A percentile compares a stretch with the other conserved stretches of the same genome.
Conservation (phyloP, 2,797 vertebrate genomes). For the Crenuchus spilurus region DNA sequence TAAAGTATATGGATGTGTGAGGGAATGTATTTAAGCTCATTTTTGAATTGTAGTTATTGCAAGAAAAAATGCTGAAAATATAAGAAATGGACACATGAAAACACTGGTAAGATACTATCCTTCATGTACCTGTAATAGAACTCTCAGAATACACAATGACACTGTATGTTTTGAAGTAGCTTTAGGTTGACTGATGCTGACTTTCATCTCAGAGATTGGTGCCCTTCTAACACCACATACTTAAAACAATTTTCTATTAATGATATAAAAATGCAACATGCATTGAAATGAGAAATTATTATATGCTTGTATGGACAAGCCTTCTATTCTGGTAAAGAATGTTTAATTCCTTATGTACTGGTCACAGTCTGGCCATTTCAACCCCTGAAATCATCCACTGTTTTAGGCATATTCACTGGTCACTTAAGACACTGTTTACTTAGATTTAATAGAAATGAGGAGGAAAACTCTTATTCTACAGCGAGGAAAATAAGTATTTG, state of each 20-base stretch:
- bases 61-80: too few relatives aligned
- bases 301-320: conserved; percentile 36
- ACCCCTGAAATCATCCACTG: background rate
- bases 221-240: conserved; percentile 11
- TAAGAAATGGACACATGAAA: background rate
- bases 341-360: conserved; percentile 26
- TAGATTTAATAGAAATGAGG: background rate
- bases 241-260: conserved; percentile 30
- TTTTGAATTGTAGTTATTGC: background rate
- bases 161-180: background rate
- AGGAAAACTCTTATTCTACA: background rate
- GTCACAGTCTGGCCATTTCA: background rate
- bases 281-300: conserved; percentile 28
- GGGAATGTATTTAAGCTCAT: background rate
- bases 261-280: conserved; percentile 32
- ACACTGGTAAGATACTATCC: background rate
- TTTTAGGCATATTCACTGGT: background rate
- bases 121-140: background rate
- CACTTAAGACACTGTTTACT: background rate
- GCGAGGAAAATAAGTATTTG: too few relatives aligned
- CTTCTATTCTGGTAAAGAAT: conserved; percentile 32
- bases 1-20: background rate
- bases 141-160: background rate
- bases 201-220: conserved; percentile 3
- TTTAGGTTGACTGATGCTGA: conserved; percentile 9